A percentile compares a stretch with the other conserved stretches of the same genome.
phyloP scores from a whole-genome alignment of 2,888 invertebrate species.

The Eurytoma adleriae region DNA sequence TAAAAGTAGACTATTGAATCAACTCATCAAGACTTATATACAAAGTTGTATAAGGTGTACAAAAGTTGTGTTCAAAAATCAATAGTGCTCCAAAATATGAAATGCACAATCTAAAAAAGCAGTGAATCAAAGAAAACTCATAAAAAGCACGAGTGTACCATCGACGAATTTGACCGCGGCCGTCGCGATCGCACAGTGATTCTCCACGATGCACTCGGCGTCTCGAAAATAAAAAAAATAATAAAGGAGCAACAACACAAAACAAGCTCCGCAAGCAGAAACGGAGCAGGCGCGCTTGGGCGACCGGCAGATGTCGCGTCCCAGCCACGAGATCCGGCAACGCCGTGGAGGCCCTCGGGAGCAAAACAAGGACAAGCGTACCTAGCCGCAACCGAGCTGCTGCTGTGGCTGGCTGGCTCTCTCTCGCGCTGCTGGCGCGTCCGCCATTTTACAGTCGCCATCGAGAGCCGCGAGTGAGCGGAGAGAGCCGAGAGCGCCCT shows the following conservation, averaged over 20 bases:
- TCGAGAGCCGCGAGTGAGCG: conserved; percentile 82
- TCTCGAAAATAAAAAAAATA: not conserved
- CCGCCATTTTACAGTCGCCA: conserved; percentile 96
- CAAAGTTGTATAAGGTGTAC: too few species aligned
- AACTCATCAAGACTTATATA: too few species aligned
- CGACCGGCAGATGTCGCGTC: not conserved
- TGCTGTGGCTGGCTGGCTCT: conserved; percentile 83
- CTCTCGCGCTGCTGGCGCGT: conserved; percentile 84
- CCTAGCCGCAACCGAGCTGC: not conserved
- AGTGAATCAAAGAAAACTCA: not conserved
- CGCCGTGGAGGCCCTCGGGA: conserved; percentile 12
- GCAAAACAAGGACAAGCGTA: conserved; percentile 60
- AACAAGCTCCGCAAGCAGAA: not conserved
- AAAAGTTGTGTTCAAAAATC: not conserved
- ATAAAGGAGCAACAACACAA: not conserved
- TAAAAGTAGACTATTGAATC: too few species aligned
- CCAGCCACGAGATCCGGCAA: conserved; percentile 10
- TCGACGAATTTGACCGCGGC: not conserved
- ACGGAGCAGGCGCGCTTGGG: too few species aligned
- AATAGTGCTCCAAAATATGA: conserved; percentile 22
- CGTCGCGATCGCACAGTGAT: too few species aligned
- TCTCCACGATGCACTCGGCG: not conserved
- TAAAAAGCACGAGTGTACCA: conserved; percentile 8
- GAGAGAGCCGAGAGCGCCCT: conserved; percentile 1
- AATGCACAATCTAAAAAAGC: not conserved